phyloP scores from a whole-genome alignment of 2,888 invertebrate genomes.

The Alloscopus bannaensis region DNA sequence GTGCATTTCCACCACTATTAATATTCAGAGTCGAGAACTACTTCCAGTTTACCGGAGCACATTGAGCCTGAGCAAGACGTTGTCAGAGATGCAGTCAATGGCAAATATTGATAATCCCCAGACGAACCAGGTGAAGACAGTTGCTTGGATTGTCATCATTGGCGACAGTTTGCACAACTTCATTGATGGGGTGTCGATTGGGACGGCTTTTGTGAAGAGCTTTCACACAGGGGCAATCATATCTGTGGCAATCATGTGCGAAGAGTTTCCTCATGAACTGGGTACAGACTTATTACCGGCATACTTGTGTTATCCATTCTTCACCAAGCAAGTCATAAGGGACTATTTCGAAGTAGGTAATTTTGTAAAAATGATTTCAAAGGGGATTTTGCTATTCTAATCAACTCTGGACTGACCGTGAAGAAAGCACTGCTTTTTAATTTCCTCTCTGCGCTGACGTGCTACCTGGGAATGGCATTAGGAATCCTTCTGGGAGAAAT shows the following conservation, averaged over 20 bases:
- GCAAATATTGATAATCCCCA: constrained; percentile 11
- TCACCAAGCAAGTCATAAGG: too few species aligned
- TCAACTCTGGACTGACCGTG: constrained; percentile 79
- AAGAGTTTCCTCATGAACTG: constrained; percentile 81
- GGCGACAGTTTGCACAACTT: constrained; percentile 81
- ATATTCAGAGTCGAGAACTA: constrained; percentile 49
- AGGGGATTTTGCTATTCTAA: constrained; percentile 81
- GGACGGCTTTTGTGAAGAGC: constrained; percentile 79
- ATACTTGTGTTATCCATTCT: background rate
- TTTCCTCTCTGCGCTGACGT: constrained; percentile 79
- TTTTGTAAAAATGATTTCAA: constrained; percentile 46
- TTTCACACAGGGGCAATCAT: constrained; percentile 78
- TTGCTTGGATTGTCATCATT: constrained; percentile 79
- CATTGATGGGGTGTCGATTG: constrained; percentile 79
- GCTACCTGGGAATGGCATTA: constrained; percentile 78
- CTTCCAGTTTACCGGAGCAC: constrained; percentile 70
- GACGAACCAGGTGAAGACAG: constrained; percentile 75
- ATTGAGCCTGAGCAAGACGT: constrained; percentile 67
- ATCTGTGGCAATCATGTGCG: constrained; percentile 79
- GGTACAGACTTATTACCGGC: constrained; percentile 75
- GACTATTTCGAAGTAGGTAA: too few species aligned
- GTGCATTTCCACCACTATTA: too few species aligned
- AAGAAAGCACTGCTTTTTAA: constrained; percentile 79
- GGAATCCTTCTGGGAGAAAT: constrained; percentile 78
- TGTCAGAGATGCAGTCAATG: constrained; percentile 45